Conservation (phyloP, 2,113 vertebrate genomes). For the Mirounga angustirostris region DNA sequence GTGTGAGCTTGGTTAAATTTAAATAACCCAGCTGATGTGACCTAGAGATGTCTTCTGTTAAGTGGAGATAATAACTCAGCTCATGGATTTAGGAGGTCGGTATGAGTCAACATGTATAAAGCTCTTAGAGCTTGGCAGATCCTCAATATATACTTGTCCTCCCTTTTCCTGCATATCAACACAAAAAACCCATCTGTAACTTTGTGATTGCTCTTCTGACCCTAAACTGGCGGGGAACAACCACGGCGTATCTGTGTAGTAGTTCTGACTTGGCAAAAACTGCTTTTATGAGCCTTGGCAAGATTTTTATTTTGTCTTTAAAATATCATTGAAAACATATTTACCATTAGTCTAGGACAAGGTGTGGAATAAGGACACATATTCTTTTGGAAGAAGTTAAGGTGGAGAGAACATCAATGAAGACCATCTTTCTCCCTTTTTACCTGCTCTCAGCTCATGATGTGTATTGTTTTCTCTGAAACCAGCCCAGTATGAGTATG, state of each 20-base stretch:
- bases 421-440: neutral
- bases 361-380: neutral
- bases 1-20: neutral
- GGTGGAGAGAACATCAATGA: neutral
- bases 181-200: neutral
- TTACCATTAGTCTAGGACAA: neutral
- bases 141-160: neutral
- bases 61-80: neutral
- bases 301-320: neutral
- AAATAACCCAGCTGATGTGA: slow-evolving; percentile 30
- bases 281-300: neutral
- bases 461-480: neutral
- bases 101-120: neutral
- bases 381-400: neutral
- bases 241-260: neutral
- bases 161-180: neutral
- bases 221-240: neutral
- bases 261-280: neutral
- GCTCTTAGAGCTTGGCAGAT: neutral
- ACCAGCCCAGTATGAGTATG: neutral
- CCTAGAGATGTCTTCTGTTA: neutral
- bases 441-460: neutral
- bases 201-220: neutral
- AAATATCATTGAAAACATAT: slow-evolving; percentile 13
- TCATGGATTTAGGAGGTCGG: neutral